Percentiles rank a stretch among this genome's conserved stretches.
phyloP scores from a whole-genome alignment of 2,888 invertebrate genomes.

The Andrena marginata region DNA sequence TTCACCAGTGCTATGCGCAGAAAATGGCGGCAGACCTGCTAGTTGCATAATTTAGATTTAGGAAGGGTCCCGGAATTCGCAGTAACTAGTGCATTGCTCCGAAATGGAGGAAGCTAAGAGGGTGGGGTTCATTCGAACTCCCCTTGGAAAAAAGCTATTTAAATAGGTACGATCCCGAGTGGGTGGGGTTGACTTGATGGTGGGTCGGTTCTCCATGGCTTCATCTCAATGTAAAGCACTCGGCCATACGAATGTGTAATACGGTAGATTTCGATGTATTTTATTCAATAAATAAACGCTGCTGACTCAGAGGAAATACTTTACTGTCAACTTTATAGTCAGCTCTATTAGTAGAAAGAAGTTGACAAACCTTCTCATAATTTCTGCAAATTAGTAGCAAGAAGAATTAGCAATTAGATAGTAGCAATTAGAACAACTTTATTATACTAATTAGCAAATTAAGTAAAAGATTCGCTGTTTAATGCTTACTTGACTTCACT shows the following conservation, averaged over 20 bases:
- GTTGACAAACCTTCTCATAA: not conserved
- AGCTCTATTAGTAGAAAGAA: not conserved
- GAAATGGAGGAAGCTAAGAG: conserved; percentile 65
- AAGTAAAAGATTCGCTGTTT: not conserved
- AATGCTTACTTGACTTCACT: not conserved
- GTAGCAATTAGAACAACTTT: not conserved
- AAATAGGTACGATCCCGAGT: conserved; percentile 81
- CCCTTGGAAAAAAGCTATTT: conserved; percentile 83
- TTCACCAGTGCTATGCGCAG: conserved; percentile 37
- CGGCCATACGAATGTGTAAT: conserved; percentile 74
- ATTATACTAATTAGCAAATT: not conserved
- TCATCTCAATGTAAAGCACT: conserved; percentile 76
- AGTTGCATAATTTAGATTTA: conserved; percentile 70
- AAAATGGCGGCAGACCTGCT: conserved; percentile 74
- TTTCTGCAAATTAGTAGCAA: no score
- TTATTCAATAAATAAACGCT: conserved; percentile 20
- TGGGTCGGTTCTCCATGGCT: conserved; percentile 80
- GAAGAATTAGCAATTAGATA: no score
- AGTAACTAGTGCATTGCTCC: conserved; percentile 75
- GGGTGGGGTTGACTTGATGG: conserved; percentile 78
- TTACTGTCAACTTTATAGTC: not conserved
- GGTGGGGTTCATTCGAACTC: conserved; percentile 77
- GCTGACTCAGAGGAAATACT: not conserved
- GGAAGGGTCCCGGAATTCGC: conserved; percentile 79
- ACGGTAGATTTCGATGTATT: conserved; percentile 67